A percentile compares a stretch with the other conserved stretches of the same genome.
These are phyloP conservation scores for Pedetes capensis DNA, from an alignment of 2,113 vertebrate species.

Conservation along the genomic window DNA sequence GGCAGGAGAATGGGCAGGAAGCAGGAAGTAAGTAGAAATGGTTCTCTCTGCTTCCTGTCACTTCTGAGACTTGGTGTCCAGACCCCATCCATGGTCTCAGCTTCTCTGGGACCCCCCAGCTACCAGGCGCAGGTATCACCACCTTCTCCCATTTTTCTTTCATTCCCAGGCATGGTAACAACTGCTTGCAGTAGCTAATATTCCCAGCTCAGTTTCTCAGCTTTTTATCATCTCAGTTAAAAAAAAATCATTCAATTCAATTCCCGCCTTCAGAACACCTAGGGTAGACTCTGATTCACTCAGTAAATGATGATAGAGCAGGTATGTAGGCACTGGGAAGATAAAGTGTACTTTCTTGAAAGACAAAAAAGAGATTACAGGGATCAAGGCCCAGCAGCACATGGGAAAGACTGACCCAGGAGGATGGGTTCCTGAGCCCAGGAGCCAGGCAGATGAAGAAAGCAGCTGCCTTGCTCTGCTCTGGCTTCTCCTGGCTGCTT, in stretches of 20 bases:
- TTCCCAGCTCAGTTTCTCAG: not conserved
- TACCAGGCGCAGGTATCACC: not conserved
- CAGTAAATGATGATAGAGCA: not conserved
- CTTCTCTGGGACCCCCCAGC: too few relatives aligned
- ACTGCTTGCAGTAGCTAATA: not conserved
- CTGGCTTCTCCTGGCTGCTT: not conserved
- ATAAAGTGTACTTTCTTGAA: not conserved
- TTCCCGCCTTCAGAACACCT: not conserved
- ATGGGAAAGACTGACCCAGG: not conserved
- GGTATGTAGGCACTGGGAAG: not conserved
- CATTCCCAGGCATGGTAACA: not conserved
- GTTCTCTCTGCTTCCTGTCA: not conserved
- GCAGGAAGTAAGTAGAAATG: accelerated
- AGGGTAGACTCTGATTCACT: not conserved
- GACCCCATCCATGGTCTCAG: too few relatives aligned
- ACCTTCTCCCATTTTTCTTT: not conserved
- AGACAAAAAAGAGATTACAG: not conserved
- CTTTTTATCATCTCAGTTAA: not conserved
- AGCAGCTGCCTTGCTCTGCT: not conserved
- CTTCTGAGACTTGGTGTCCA: accelerated
- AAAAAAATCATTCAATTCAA: not conserved
- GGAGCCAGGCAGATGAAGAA: not conserved
- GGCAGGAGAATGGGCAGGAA: not conserved
- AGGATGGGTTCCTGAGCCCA: accelerated
- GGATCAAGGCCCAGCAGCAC: not conserved